Base-by-base conservation (phyloP, 2,888 invertebrate species). In the Phasia obesa region DNA sequence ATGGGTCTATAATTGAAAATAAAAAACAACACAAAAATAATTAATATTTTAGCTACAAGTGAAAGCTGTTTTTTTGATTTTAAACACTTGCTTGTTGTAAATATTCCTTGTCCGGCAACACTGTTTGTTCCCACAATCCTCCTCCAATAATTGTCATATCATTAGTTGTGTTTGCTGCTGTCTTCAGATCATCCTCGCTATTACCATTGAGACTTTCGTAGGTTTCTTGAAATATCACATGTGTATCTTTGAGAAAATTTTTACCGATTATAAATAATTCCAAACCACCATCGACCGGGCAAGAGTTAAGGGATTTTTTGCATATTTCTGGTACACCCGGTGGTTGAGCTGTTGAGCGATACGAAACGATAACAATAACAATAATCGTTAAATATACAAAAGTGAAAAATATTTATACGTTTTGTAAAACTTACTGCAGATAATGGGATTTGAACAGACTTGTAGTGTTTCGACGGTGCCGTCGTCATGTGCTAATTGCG, bases 241-340 rank as follows among this genome's bases (percentile, higher is more conserved):
- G 94, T 6, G 97, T 97, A 92, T 97, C 97, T 92, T 97, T 97
- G 57, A 97, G 93, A 91, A 97, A 97, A 92, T 97, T 97, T 92
- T 97, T 97, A 42, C 97, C 97, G 81, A 97, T 93, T 53, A 97
- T 95, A 91, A 97, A 97, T 65, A 97, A 92, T 90, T 97, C 97
- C 80, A 95, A 91, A 0, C 97, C 97, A 7, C 97, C 97, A 65
- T 93, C 93, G 4, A 95, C 95, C 7, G 96, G 95, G 88, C 96
- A 95, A 25, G 96, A 95, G 27, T 94, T 94, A 11, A 97, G 91
- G 0, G 97, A 97, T 90, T 97, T 97, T 90, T 97, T 97, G 89
- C 96, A 96, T 84, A 97, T 97, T 92, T 97, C 97, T 15, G 97
- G 97, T 67, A 97, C 94, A 74, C 97, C 97, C 2, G 97, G 97